phyloP scores from a whole-genome alignment of 53 echinoderm and acorn worm genomes.

The Paracentrotus lividus region DNA sequence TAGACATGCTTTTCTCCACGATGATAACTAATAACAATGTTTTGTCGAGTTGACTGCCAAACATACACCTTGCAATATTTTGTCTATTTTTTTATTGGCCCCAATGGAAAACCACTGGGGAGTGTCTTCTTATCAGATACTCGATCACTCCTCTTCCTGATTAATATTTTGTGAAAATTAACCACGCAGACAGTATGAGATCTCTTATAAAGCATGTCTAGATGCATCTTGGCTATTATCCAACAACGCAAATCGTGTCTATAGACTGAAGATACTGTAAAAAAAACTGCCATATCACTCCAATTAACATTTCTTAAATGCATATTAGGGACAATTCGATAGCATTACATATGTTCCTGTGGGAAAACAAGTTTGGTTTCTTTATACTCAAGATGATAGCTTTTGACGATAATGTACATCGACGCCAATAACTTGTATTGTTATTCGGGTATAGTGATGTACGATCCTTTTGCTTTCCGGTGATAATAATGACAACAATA shows the following conservation, averaged over 20 bases:
- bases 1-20: too few species aligned
- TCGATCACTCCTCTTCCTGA: conserved; percentile 38
- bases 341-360: background rate
- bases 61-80: background rate
- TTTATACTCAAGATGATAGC: background rate
- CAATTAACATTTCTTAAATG: background rate
- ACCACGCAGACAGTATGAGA: conserved; percentile 10
- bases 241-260: background rate
- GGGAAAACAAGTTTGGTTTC: background rate
- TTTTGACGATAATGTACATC: background rate
- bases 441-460: background rate
- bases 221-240: conserved; percentile 7
- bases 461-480: background rate
- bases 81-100: conserved; percentile 37
- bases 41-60: background rate
- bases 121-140: conserved; percentile 37
- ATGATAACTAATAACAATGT: background rate
- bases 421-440: background rate
- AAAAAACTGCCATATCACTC: background rate
- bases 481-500: background rate
- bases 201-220: background rate
- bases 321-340: background rate
- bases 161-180: background rate
- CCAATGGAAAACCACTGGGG: conserved; percentile 12
- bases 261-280: background rate